Evolutionary conservation across 2,797 vertebrate species (phyloP), one percentile per base, ranked within the genome.

Genomic region (Notolabrus celidotus): DNA sequence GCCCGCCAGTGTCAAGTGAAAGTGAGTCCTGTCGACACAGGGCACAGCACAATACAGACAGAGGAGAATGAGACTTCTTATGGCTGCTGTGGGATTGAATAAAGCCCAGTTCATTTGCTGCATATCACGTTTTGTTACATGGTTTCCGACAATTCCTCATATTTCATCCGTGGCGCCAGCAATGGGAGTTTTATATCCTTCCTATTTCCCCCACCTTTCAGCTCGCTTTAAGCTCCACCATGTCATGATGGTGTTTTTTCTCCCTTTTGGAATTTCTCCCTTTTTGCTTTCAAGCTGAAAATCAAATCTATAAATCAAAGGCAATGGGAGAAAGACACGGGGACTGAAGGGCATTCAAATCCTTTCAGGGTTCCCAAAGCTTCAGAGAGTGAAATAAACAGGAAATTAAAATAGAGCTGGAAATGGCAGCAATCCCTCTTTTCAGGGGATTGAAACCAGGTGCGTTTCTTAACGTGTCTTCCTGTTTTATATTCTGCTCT

Each of bases 261-360:
- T 47, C 57, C 71, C 74, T 75, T 84, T 80, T 67, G 69, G 80
- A 89, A 86, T 87, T 80, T 82, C 77, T 86, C 69, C 71, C 65
- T 75, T 84, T 79, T 82, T 70, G 80, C 85, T 90, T 87, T 88
- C 82, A 89, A 86, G 87, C 78, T 85, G 85, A 86, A 90, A 90
- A 90, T 92, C 86, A 90, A 87, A 92, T 92, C 89, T 89, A 89
- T 92, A 91, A 92, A 92, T 92, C 90, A 89, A 91, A 92, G 82
- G 86, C 83, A 86, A 89, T 86, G 87, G 84, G 80, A 84, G 79
- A 89, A 83, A 88, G 83, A 86, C 87, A 74, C 20, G 43, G 68
- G 65, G 70, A 88, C 62, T 89, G 85, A 90, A 89, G 84, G 87
- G 78, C 89, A 88, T 90, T 92, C 90, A 88, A 92, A 92, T 91